Percentiles rank a stretch among this genome's conserved stretches.
These are phyloP conservation scores for Geodia barretti DNA, from an alignment of 37 sponge, comb jelly and placozoan species.

Conservation along the genomic window DNA sequence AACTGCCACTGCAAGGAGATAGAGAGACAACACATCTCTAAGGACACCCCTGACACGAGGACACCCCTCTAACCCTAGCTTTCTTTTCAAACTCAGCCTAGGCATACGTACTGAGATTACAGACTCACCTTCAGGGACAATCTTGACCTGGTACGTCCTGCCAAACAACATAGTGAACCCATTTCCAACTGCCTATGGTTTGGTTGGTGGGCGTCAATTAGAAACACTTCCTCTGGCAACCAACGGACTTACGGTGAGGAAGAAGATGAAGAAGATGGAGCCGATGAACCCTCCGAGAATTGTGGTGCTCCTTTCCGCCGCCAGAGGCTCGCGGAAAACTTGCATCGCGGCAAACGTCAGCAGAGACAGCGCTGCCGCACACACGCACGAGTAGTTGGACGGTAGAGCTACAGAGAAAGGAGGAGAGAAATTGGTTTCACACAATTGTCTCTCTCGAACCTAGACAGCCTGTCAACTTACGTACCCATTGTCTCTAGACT, in stretches of 20 bases:
- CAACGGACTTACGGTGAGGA: slow-evolving; percentile 65
- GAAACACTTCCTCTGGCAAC: neutral
- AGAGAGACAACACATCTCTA: neutral
- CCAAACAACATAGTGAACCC: slow-evolving; percentile 43
- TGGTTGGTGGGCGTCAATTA: neutral
- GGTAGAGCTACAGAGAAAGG: slow-evolving; percentile 51
- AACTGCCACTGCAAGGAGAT: slow-evolving; percentile 32
- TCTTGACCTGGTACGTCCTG: slow-evolving; percentile 38
- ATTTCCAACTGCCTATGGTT: slow-evolving; percentile 61
- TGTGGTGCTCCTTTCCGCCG: slow-evolving; percentile 47
- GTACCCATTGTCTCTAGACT: slow-evolving; percentile 2
- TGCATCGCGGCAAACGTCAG: slow-evolving; percentile 88
- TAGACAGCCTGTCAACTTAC: too few species aligned
- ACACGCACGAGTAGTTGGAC: slow-evolving; percentile 52
- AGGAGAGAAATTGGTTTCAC: neutral
- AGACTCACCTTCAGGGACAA: slow-evolving; percentile 79
- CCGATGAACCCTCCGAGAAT: slow-evolving; percentile 85
- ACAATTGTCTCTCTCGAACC: too few species aligned
- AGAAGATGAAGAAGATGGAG: slow-evolving; percentile 79
- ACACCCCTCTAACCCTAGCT: too few species aligned
- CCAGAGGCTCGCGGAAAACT: slow-evolving; percentile 71
- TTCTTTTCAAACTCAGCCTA: too few species aligned
- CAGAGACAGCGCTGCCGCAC: slow-evolving; percentile 61
- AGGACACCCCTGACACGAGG: too few species aligned
- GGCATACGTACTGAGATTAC: too few species aligned